Base-by-base conservation (phyloP, 2,888 invertebrate species). In the Epirrita christyi region DNA sequence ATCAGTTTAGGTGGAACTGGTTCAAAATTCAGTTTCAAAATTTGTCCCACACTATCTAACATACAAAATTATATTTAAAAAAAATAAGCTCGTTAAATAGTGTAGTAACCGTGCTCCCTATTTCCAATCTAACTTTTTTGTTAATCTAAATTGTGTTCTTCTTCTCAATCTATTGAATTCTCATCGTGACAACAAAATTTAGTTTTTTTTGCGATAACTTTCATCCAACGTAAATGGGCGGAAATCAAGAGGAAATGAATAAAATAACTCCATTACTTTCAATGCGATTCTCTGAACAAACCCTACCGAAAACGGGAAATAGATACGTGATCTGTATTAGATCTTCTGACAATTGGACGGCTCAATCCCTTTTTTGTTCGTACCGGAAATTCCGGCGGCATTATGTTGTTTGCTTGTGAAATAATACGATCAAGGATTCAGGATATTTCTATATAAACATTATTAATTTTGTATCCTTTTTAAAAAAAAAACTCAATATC, bases 191-290 rank as follows among this genome's bases (percentile, higher is more conserved):
- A 21, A 21, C 21, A 3, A 21, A 21, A 21, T 21, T 21, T 21
- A 21, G 21, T 21, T 21, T 21, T n/a, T n/a, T 27, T 37, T 41
- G 27, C 21, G 7, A 8, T 48, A n/a, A 0, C 4, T 46, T 46
- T 44, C 7, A 32, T 15, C 6, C 37, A 43, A 48, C 9, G 53
- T 56, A 14, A 50, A 43, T 48, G 38, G 59, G 44, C 54, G 61
- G 61, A 67, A 56, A 59, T 56, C 49, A 61, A 51, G 14, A 47
- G 63, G 67, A 67, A 68, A 68, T 66, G 63, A 63, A 64, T 63
- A 67, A 64, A 61, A 67, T 63, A 64, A 64, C 65, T 52, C 54
- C 58, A 63, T 67, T 14, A 38, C 8, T 61, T 65, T 64, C 59
- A 63, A 63, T 61, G 54, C 52, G 57, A 55, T 60, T 63, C 55